A percentile compares a stretch with the other conserved stretches of the same genome.
These are phyloP conservation scores for Drosophila arizonae DNA, from an alignment of 1,140 invertebrate species.

Conservation along the genomic window DNA sequence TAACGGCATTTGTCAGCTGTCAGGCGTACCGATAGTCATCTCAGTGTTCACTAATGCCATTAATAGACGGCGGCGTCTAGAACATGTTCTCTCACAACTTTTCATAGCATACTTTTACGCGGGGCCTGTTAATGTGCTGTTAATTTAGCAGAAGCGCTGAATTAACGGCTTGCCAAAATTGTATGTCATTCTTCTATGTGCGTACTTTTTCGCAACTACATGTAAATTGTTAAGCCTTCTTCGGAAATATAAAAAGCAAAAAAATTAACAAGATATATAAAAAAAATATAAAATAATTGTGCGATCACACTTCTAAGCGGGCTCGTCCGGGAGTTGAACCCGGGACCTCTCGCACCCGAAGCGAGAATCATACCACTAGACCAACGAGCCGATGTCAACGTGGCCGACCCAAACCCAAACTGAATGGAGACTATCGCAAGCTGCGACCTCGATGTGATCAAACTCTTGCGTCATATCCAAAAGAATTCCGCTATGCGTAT, in stretches of 20 bases:
- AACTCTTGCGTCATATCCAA: not conserved
- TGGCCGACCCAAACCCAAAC: conserved; percentile 7
- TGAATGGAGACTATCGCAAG: not conserved
- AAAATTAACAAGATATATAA: not conserved
- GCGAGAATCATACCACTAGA: conserved; percentile 92
- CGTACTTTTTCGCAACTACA: too few relatives aligned
- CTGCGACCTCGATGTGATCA: conserved; percentile 25
- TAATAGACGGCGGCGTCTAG: conserved; percentile 16
- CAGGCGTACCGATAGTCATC: not conserved
- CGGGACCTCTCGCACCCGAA: conserved; percentile 92
- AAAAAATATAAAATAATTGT: not conserved
- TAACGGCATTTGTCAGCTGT: conserved; percentile 64
- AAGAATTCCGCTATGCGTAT: not conserved
- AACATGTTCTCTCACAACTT: not conserved
- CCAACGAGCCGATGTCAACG: conserved; percentile 86
- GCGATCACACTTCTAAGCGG: conserved; percentile 67
- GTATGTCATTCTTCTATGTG: too few relatives aligned
- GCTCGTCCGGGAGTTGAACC: conserved; percentile 92
- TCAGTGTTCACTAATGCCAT: conserved; percentile 22
- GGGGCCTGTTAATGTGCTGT: not conserved
- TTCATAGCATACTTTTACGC: conserved; percentile 54
- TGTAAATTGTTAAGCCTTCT: too few relatives aligned
- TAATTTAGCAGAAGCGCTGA: not conserved
- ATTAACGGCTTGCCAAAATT: not conserved
- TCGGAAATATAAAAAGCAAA: not conserved